Evolutionary conservation across 2,888 invertebrate genomes (phyloP).

Genomic region (Pammene aurita): DNA sequence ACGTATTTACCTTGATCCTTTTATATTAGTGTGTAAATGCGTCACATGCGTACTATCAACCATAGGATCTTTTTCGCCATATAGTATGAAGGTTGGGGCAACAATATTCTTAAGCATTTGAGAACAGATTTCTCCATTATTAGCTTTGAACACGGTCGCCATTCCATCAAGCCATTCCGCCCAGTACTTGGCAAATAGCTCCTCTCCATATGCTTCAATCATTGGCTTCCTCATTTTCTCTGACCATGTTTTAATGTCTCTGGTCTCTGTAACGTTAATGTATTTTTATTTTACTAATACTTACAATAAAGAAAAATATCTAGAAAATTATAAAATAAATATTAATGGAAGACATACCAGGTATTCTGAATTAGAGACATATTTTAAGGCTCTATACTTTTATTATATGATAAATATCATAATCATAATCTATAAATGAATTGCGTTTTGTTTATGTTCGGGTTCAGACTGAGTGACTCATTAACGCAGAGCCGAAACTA

Average conservation of each 20-base stretch:
- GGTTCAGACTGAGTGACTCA: no score
- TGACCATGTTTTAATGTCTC: constrained; percentile 91
- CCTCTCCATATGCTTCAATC: constrained; percentile 88
- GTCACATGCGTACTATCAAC: constrained; percentile 89
- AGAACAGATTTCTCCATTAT: constrained; percentile 89
- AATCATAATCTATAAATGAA: no score
- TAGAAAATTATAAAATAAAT: no score
- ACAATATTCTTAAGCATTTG: constrained; percentile 84
- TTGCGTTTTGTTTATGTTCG: no score
- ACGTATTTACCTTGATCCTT: constrained; percentile 83
- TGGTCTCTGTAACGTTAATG: constrained; percentile 82
- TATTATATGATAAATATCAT: no score
- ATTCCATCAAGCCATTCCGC: constrained; percentile 88
- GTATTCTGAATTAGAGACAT: no score
- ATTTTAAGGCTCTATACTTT: no score
- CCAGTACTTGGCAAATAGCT: constrained; percentile 87
- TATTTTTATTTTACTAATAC: no score
- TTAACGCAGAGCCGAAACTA: no score
- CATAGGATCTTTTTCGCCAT: constrained; percentile 92
- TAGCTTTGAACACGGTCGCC: constrained; percentile 79
- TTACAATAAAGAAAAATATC: no score
- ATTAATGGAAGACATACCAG: no score
- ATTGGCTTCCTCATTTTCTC: constrained; percentile 89
- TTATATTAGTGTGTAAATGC: constrained; percentile 87
- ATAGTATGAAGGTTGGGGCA: constrained; percentile 91